Base-by-base conservation (phyloP, 23 tunicate species). In the Ascidia mentula region DNA sequence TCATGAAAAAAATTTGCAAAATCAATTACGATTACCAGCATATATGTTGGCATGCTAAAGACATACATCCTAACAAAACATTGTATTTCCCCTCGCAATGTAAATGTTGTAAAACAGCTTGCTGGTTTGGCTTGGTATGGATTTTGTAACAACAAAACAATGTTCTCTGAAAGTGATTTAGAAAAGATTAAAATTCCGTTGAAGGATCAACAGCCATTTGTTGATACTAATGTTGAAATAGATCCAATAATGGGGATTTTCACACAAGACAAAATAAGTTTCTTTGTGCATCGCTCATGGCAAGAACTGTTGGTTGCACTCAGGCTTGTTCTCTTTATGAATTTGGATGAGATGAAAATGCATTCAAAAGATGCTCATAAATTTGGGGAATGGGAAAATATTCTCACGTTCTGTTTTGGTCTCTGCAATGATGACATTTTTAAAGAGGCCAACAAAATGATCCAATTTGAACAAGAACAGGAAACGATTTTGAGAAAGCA, bases 301-400 rank as follows among this genome's bases (percentile, higher is more conserved):
- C 65, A 53, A 53, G 65, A 53, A 28, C 24, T 53, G 65, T 53
- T 53, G 65, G 65, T 53, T 53, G 65, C 65, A 53, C 65, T 53
- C 65, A 53, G 65, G 24, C 65, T 53, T 53, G 65, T 53, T 53
- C 24, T 53, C 4, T 53, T 53, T 53, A 53, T 53, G 65, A 26
- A 26, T 5, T 28, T 53, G 13, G 13, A 53, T 53, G 65, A 53
- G 13, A 20, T 53, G 4, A 9, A 53, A 53, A 20, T 28, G 4
- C 24, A 5, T 53, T 28, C 24, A 20, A 28, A 53, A 53, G 13
- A 53, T 9, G 65, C 65, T 53, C 24, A 20, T 53, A 28, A 53
- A 28, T 53, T 28, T 9, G 65, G 65, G 24, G 65, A 53, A 20
- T 53, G 4, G 24, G 65, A 53, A 53, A 53, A 53, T 53, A 28